Evolutionary conservation across 2,888 invertebrate genomes (phyloP).

Genomic region (Xestia c-nigrum): DNA sequence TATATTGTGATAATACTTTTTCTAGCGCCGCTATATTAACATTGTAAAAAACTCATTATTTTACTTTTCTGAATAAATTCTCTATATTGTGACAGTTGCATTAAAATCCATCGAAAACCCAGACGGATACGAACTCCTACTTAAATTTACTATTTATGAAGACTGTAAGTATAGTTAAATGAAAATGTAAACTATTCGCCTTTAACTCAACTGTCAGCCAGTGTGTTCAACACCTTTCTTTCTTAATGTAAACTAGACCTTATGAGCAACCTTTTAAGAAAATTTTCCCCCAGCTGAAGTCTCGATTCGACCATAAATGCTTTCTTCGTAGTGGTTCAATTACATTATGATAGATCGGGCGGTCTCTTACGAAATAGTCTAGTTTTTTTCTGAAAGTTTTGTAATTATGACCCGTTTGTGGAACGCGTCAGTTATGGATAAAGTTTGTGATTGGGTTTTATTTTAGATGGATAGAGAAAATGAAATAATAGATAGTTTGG

Average conservation of each 20-base stretch:
- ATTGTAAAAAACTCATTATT: too few relatives aligned
- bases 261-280: conserved; percentile 55
- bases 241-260: conserved; percentile 47
- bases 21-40: too few relatives aligned
- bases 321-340: conserved; percentile 57
- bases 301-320: conserved; percentile 53
- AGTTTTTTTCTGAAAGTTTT: conserved; percentile 48
- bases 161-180: background rate
- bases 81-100: background rate
- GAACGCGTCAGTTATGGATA: conserved; percentile 53
- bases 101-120: too few relatives aligned
- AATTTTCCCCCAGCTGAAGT: conserved; percentile 37
- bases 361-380: conserved; percentile 49
- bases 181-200: background rate
- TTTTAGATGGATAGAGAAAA: conserved; percentile 55
- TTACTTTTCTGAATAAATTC: background rate
- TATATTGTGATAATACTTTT: too few relatives aligned
- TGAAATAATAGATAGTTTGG: conserved; percentile 42
- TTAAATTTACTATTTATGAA: too few relatives aligned
- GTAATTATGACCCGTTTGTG: conserved; percentile 53
- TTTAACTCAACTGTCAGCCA: background rate
- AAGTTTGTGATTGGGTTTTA: conserved; percentile 61
- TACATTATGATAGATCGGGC: conserved; percentile 60
- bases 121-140: background rate
- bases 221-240: conserved; percentile 16